Base-by-base conservation (phyloP, 2,113 vertebrate genomes). In the Anoura caudifer region DNA sequence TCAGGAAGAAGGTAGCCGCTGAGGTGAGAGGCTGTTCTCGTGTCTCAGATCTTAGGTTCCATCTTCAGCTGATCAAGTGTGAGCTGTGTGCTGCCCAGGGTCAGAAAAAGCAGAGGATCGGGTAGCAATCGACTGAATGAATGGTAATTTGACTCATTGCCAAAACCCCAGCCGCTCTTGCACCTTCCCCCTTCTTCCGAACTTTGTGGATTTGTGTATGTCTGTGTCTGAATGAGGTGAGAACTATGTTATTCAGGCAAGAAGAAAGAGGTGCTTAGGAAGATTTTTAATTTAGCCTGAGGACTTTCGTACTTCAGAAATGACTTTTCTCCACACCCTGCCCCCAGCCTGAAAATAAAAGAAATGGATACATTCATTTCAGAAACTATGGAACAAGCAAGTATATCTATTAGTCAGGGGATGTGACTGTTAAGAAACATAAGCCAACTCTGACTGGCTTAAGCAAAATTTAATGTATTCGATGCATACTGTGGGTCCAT, bases 191-290 rank as follows among this genome's bases (percentile, higher is more conserved):
- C 45, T 87, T 61, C 85, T 59, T 92, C 82, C 90, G 16, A 69
- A 54, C 86, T 82, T 41, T 20, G 76, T 77, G 88, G 65, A 52
- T 85, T 87, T 97, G 96, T 79, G 38, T 90, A n/a, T 70, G 94
- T 95, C 96, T 98, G 75, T 52, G 61, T 95, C 88, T 47, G 84
- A 83, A 95, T 92, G 96, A 97, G 94, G 95, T 96, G 97, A 97
- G 95, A 96, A 96, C 31, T 95, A 95, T 82, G 94, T 88, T 90
- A 92, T 95, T 97, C 88, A 90, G 65, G 94, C 76, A 69, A 94
- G 77, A 96, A 96, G 95, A 89, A 92, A 97, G 88, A 61, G 19
- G 47, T 91, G 95, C 94, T 90, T 45, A 56, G 94, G 95, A 91
- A 87, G 95, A 88, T 43, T 91, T 95, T 95, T 94, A 87, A 95